A percentile compares a stretch with the other conserved stretches of the same genome.
phyloP scores from a whole-genome alignment of 2,113 vertebrate genomes.

The Trematomus loennbergii region DNA sequence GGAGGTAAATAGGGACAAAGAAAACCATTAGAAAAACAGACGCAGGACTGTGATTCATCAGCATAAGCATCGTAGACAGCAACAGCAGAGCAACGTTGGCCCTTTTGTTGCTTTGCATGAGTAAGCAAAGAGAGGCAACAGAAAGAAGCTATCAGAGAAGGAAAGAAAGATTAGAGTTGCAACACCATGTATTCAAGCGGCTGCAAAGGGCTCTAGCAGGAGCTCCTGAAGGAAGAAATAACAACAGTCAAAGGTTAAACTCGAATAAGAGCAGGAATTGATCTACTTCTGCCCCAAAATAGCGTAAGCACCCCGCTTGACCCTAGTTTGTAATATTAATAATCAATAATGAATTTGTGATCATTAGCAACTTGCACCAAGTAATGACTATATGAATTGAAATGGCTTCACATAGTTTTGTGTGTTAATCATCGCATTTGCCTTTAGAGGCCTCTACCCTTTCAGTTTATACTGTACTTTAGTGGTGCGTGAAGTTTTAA shows the following conservation, averaged over 20 bases:
- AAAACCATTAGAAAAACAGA: neutral
- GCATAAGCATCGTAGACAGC: neutral
- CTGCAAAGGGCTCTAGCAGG: neutral
- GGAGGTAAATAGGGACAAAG: neutral
- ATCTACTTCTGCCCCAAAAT: neutral
- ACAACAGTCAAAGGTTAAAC: neutral
- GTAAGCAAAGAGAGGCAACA: neutral
- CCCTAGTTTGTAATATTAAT: neutral
- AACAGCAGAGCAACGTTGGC: conserved; percentile 11
- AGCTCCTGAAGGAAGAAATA: neutral
- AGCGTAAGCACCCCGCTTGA: neutral
- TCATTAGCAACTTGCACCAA: no score
- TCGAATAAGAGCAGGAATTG: neutral
- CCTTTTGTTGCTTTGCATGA: neutral
- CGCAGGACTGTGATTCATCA: neutral
- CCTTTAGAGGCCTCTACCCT: neutral
- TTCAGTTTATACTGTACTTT: neutral
- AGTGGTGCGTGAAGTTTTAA: neutral
- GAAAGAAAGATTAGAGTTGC: neutral
- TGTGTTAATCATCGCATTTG: neutral
- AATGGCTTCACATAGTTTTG: neutral
- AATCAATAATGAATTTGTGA: neutral
- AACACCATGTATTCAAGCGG: neutral
- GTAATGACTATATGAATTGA: neutral
- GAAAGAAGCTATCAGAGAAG: neutral